Evolutionary conservation across 1,140 invertebrate species (phyloP).

Genomic region (Lucilia cuprina): DNA sequence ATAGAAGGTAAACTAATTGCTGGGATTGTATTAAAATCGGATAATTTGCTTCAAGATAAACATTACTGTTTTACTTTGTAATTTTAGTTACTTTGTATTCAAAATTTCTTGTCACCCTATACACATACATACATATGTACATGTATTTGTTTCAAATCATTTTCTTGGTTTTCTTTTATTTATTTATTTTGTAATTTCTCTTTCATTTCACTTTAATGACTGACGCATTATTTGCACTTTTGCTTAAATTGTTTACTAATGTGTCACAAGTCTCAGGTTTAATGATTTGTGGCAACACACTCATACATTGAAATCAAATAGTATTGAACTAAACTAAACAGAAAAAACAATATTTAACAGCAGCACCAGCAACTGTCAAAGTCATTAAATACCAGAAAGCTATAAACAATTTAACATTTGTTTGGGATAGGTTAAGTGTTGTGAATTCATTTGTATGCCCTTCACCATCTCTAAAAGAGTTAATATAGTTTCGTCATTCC

Average conservation of each 20-base stretch:
- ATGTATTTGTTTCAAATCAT: neutral
- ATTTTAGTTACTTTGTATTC: too few species aligned
- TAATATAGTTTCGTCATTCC: too few species aligned
- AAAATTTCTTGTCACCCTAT: neutral
- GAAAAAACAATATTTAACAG: neutral
- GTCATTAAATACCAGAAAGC: neutral
- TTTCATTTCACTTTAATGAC: constrained; percentile 35
- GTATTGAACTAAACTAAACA: neutral
- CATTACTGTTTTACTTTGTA: too few species aligned
- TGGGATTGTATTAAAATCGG: too few species aligned
- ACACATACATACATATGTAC: too few species aligned
- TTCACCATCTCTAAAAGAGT: too few species aligned
- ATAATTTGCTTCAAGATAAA: too few species aligned
- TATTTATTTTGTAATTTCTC: constrained; percentile 36
- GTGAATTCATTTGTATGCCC: neutral
- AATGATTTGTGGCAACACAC: constrained; percentile 22
- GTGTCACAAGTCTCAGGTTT: constrained; percentile 29
- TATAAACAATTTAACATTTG: neutral
- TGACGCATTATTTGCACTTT: constrained; percentile 36
- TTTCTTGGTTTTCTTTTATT: neutral
- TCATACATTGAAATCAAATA: neutral
- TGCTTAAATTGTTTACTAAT: constrained; percentile 38
- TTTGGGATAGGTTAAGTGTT: neutral
- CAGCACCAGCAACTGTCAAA: neutral
- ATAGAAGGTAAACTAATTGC: too few species aligned